Evolutionary conservation across 2,888 invertebrate species (phyloP), one percentile per base, ranked within the genome.

Genomic region (Tyria jacobaeae): DNA sequence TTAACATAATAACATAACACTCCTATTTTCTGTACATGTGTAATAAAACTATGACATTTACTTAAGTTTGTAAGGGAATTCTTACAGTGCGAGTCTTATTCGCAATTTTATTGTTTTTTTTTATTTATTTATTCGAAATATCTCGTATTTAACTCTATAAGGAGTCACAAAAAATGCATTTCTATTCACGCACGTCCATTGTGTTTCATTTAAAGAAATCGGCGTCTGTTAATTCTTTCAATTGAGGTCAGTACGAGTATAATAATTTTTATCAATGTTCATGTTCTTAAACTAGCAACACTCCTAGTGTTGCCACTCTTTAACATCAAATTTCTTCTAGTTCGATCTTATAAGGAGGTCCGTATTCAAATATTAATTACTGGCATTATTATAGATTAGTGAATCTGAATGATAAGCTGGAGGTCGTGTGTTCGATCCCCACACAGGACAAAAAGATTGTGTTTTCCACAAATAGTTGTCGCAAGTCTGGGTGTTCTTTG

Each of bases 141-240:
- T n/a, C n/a, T n/a, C n/a, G n/a, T n/a, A n/a, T n/a, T 3, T 10
- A 9, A 41, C 41, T 41, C 9, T 10, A 9, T 21, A 21, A 4
- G 10, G 9, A 17, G 4, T 17, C 9, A 17, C 17, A 41, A 41
- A 41, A 41, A n/a, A 21, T 10, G 21, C 21, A 10, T 41, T 41
- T 3, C 41, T 17, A 41, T 21, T 17, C 17, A 54, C 27, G 41
- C 54, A 44, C 21, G 56, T 56, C 34, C 24, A 56, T 35, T 35
- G n/a, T 25, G 1, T 31, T 48, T 56, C 56, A 56, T 48, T 56
- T 47, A 35, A 47, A 14, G 31, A 24, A 24, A 35, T 48, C 31
- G 47, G 10, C 21, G 24, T 24, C 34, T 56, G 34, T 47, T 48
- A 56, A 56, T 56, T 56, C 47, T n/a, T 56, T 35, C 56, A 56